phyloP scores from a whole-genome alignment of 2,888 invertebrate genomes.

The Reticulitermes lucifugus region DNA sequence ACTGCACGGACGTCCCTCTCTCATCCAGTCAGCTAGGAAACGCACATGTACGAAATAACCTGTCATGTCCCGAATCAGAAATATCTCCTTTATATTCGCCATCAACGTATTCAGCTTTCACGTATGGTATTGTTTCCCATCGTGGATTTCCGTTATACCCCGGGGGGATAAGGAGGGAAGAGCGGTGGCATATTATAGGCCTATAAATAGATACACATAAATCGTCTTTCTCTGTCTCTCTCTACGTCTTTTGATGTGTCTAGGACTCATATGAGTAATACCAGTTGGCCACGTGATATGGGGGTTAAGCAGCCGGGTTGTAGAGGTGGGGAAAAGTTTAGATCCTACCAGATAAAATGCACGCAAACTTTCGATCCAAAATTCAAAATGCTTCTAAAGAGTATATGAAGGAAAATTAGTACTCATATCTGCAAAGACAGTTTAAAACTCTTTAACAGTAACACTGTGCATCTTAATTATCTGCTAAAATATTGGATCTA shows the following conservation, averaged over 20 bases:
- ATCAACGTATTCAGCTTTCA: background rate
- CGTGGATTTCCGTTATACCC: background rate
- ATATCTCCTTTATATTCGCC: background rate
- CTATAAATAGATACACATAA: constrained; percentile 2
- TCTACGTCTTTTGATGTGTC: constrained; percentile 21
- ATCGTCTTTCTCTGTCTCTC: background rate
- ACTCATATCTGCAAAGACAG: too few relatives aligned
- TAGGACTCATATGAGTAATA: constrained; percentile 44
- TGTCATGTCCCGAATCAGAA: too few relatives aligned
- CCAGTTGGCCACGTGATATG: constrained; percentile 44
- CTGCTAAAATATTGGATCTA: too few relatives aligned
- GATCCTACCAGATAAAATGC: constrained; percentile 27
- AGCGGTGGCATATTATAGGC: background rate
- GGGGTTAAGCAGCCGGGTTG: constrained; percentile 22
- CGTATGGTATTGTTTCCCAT: background rate
- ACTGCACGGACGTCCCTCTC: too few relatives aligned
- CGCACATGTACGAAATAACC: too few relatives aligned
- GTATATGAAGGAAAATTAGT: too few relatives aligned
- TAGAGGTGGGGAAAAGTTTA: constrained; percentile 4
- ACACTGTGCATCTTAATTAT: too few relatives aligned
- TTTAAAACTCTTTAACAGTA: too few relatives aligned
- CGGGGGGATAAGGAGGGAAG: background rate
- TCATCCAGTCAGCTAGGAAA: too few relatives aligned
- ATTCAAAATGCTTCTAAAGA: background rate
- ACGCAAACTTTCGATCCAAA: constrained; percentile 21